phyloP scores from a whole-genome alignment of 2,113 vertebrate species.

The Brachyhypopomus gauderio region DNA sequence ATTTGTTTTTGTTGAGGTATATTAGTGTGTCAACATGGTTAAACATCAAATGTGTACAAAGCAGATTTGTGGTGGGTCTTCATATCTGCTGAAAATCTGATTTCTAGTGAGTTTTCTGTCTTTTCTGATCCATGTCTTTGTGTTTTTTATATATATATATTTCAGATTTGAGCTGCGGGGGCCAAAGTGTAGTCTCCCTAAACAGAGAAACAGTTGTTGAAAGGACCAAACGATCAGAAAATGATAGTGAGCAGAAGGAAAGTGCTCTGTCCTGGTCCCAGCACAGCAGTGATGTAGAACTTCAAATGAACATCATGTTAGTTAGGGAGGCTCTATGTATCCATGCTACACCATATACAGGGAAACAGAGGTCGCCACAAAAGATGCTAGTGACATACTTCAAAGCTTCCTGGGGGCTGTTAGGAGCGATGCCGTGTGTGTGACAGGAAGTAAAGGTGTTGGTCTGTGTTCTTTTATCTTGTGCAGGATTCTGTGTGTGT shows the following conservation, averaged over 20 bases:
- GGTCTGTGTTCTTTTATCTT: constrained; percentile 31
- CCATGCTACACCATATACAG: not conserved
- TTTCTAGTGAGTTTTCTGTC: no score
- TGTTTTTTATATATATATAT: no score
- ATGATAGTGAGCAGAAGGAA: not conserved
- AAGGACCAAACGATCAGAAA: not conserved
- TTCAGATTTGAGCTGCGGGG: not conserved
- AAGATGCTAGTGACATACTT: constrained; percentile 25
- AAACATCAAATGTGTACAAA: not conserved
- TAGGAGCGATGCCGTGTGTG: constrained; percentile 24
- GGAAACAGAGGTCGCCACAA: constrained; percentile 16
- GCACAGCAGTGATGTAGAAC: not conserved
- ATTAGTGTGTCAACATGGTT: not conserved
- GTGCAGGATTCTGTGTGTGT: constrained; percentile 26
- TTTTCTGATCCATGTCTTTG: no score
- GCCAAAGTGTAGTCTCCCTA: not conserved
- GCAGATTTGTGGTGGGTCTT: not conserved
- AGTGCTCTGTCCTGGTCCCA: not conserved
- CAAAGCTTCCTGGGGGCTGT: constrained; percentile 23
- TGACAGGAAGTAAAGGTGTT: constrained; percentile 34
- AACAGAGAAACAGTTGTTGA: not conserved
- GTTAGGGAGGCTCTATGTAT: not conserved
- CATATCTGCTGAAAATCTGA: no score
- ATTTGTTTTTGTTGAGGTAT: constrained; percentile 11
- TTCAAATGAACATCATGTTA: constrained; percentile 16